phyloP scores from a whole-genome alignment of 2,797 vertebrate species.

The Halcyon smyrnensis region DNA sequence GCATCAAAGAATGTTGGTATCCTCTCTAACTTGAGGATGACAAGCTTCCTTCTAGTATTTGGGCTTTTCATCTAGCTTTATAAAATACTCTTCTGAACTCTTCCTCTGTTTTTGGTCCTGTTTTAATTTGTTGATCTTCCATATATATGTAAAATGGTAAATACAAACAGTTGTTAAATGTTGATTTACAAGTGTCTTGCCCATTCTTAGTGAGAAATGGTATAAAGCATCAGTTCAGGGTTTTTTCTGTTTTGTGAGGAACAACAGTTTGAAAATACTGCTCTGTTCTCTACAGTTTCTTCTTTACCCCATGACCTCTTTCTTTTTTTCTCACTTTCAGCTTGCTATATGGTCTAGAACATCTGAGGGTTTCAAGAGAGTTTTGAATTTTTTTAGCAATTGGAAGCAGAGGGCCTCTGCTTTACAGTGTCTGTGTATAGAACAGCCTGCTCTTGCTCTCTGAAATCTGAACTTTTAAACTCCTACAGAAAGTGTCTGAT shows the following conservation, averaged over 20 bases:
- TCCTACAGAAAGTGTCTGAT: background rate
- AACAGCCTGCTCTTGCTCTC: background rate
- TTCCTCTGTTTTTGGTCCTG: background rate
- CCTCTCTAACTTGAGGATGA: background rate
- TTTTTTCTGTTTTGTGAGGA: background rate
- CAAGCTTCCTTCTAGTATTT: background rate
- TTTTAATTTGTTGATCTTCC: background rate
- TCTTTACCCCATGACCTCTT: background rate
- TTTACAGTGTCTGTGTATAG: background rate
- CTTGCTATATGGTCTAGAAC: background rate
- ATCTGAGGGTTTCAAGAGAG: background rate
- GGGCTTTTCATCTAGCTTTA: background rate
- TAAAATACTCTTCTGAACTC: background rate
- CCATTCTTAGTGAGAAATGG: background rate
- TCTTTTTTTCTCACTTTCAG: background rate
- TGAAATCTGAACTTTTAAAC: background rate
- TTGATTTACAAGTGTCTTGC: background rate
- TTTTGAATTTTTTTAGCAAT: background rate
- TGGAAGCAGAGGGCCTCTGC: background rate
- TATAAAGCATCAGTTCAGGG: background rate
- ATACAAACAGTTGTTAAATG: background rate
- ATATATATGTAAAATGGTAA: background rate
- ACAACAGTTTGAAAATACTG: background rate
- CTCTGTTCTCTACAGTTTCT: background rate
- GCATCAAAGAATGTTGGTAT: background rate